Base-by-base conservation (phyloP, 2,797 vertebrate genomes). In the Decapterus maruadsi region DNA sequence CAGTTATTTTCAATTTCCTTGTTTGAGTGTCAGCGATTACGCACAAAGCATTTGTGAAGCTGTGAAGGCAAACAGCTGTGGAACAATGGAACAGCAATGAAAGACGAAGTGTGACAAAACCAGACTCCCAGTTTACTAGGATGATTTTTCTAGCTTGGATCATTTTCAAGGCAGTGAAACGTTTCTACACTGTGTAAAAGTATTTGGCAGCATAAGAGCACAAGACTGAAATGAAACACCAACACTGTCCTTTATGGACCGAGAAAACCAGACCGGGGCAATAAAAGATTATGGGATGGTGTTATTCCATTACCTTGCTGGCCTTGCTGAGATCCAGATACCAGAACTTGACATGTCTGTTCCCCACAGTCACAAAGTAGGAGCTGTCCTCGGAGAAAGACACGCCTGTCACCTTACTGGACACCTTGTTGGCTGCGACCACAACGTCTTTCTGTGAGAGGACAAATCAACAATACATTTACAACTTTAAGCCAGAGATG, bases 311-410 rank as follows among this genome's bases (percentile, higher is more conserved):
- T 84, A 99, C 98, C 97, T 99, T 97, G 62, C 92, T 96, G 51
- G 96, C 95, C 88, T 97, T 97, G 86, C 96, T 96, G 75, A 96
- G 96, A 77, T 98, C 96, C 70, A 99, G 93, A 86, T 98, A 98
- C 98, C 98, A 99, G 94, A 98, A 99, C 89, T 96, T 97, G 91
- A 99, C 95, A 42, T 98, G 97, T 63, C 98, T 91, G 93, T 97
- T 97, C 59, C 97, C 97, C 50, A 96, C 97, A 1, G 97, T 99
- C 42, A 99, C 97, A 88, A 99, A 98, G 87, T 98, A 98, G 83
- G 97, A 96, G 90, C 96, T 97, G 91, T 99, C 97, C 90, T 98
- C 97, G 0, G 98, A 98, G 88, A 99, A 99, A 0, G 97, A 97
- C 78, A 98, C 96, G 0, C 96, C 96, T 0, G 96, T 97, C 91